A percentile compares a stretch with the other conserved stretches of the same genome.
Conservation (phyloP, 2,113 vertebrate genomes). For the Brachirus orientalis region DNA sequence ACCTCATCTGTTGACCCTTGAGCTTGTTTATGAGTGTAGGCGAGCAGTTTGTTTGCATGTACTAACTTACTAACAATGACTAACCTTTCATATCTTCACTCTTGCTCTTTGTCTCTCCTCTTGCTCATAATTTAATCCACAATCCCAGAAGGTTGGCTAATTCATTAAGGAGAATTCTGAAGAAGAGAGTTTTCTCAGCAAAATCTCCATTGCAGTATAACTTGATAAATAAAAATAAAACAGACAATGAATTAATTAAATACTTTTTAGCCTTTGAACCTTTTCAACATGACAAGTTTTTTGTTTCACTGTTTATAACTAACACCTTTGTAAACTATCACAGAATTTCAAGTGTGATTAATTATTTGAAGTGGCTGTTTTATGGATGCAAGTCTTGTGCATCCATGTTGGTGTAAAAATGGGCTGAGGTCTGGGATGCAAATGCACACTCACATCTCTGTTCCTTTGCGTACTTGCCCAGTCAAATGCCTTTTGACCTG, state of each 20-base stretch:
- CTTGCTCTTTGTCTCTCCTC: slow-evolving; percentile 40
- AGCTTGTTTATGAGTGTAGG: slow-evolving; percentile 44
- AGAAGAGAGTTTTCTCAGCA: background rate
- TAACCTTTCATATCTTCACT: slow-evolving; percentile 48
- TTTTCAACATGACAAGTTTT: no score
- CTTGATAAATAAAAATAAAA: background rate
- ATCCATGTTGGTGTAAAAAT: slow-evolving; percentile 18
- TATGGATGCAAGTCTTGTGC: slow-evolving; percentile 4
- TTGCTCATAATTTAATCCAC: slow-evolving; percentile 43
- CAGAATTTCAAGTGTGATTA: background rate
- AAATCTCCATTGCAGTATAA: background rate
- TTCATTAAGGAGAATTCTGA: slow-evolving; percentile 44
- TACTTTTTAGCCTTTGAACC: background rate
- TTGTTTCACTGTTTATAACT: no score
- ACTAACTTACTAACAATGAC: no score
- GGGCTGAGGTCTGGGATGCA: slow-evolving; percentile 13
- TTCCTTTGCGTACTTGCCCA: slow-evolving; percentile 14
- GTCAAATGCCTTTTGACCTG: slow-evolving; percentile 42
- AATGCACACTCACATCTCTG: slow-evolving; percentile 11
- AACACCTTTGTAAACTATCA: background rate
- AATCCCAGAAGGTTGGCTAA: slow-evolving; percentile 38
- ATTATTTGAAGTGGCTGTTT: slow-evolving; percentile 13
- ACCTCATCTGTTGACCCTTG: slow-evolving; percentile 24
- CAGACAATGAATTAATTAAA: background rate
- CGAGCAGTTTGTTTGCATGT: slow-evolving; percentile 7